Percentiles rank a stretch among this genome's conserved stretches.
Conservation (phyloP, 35 echinoderm and acorn worm genomes). For the Ptychodera flava region DNA sequence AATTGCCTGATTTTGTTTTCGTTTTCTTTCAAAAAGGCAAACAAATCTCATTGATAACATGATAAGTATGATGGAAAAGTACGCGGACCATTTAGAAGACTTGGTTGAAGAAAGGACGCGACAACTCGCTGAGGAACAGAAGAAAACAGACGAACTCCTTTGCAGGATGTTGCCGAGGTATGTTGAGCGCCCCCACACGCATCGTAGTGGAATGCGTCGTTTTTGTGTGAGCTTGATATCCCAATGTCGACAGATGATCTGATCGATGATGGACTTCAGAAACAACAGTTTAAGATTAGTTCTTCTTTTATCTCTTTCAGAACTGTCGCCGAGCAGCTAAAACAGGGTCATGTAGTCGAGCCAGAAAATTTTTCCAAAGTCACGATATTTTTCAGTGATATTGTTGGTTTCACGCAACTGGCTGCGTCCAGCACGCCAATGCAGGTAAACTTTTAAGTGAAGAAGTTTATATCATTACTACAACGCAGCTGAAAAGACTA, state of each 20-base stretch:
- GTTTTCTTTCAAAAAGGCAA: too few species aligned
- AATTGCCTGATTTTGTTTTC: too few species aligned
- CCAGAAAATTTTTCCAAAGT: constrained; percentile 62
- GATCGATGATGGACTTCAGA: too few species aligned
- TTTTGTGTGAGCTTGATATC: too few species aligned
- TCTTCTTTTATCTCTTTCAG: too few species aligned
- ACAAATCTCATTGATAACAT: not conserved
- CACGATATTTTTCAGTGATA: constrained; percentile 89
- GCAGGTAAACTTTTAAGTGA: constrained; percentile 34
- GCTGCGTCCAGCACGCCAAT: constrained; percentile 67
- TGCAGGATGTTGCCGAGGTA: not conserved
- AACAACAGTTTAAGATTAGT: too few species aligned
- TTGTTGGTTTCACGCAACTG: constrained; percentile 64
- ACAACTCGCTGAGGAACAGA: not conserved
- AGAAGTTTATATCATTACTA: too few species aligned
- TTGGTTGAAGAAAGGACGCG: not conserved
- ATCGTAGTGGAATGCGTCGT: too few species aligned
- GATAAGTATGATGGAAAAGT: not conserved
- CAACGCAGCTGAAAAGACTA: too few species aligned
- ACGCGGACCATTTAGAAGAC: not conserved
- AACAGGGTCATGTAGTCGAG: constrained; percentile 44
- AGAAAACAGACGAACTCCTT: not conserved
- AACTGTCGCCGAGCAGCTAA: constrained; percentile 72
- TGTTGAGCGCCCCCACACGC: not conserved
- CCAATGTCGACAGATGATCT: too few species aligned